Base-by-base conservation (phyloP, 2,797 vertebrate species). In the Sparidentex hasta region DNA sequence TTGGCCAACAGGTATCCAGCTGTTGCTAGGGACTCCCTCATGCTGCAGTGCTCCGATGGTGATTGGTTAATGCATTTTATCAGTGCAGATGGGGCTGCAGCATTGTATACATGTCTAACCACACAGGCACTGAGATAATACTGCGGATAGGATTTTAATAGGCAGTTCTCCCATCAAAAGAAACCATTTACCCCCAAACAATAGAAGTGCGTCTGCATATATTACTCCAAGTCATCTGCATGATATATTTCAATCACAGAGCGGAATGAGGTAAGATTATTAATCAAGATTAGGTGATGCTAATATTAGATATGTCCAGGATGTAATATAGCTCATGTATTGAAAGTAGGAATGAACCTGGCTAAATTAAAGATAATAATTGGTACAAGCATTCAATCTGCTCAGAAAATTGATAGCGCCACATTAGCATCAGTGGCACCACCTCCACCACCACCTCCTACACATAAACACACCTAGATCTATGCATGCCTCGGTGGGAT, bases 281-380 rank as follows among this genome's bases (percentile, higher is more conserved):
- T 91, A 87, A 93, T 93, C 90, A 90, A 93, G 93, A 94, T 93
- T 86, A 84, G 56, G 41, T 73, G 88, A 93, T 88, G 50, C 55
- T 88, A 82, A 86, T 87, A 87, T 84, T 65, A 89, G 91, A 93
- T 93, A 92, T 83, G 63, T 73, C 71, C 82, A 81, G 76, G 76
- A 87, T 90, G 85, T 91, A 92, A 92, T 89, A 86, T 86, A 71
- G 83, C 80, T 77, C 38, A 43, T 76, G 62, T 86, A 90, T 92
- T 92, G 80, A 86, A 84, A 83, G 74, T 50, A 55, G 70, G 65
- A 83, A 74, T 62, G 56, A 91, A 90, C 63, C 75, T 80, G 79
- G 33, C 46, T 12, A 76, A 48, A 81, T 82, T 85, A 23, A 48
- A 48, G 68, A 71, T 64, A 69, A 68, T 90, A 88, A 92, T 84